phyloP scores from a whole-genome alignment of 2,888 invertebrate genomes.

The Diarsia mendica region DNA sequence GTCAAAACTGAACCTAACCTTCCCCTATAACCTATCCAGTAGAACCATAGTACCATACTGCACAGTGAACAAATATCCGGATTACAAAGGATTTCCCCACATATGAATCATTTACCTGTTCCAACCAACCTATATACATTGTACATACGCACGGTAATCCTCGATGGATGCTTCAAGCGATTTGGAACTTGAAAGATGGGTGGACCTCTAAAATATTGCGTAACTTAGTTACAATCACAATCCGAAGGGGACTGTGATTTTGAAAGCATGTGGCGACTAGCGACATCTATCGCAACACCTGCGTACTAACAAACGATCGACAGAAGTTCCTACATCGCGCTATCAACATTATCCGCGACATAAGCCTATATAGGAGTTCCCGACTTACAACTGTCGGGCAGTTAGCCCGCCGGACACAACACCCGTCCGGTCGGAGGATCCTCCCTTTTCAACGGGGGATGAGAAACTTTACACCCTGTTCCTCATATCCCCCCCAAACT shows the following conservation, averaged over 20 bases:
- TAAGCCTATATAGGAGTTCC: too few relatives aligned
- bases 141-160: slow-evolving; percentile 56
- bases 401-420: too few relatives aligned
- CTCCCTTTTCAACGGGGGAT: too few relatives aligned
- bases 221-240: not conserved
- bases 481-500: too few relatives aligned
- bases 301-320: too few relatives aligned
- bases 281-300: too few relatives aligned
- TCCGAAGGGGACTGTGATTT: not conserved
- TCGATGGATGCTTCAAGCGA: slow-evolving; percentile 52
- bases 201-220: not conserved
- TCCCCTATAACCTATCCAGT: slow-evolving; percentile 12
- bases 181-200: slow-evolving; percentile 54
- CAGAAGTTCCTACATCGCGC: too few relatives aligned
- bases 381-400: too few relatives aligned
- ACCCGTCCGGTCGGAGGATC: too few relatives aligned
- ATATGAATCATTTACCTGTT: slow-evolving; percentile 76
- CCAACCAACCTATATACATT: slow-evolving; percentile 23
- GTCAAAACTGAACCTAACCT: slow-evolving; percentile 11
- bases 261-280: too few relatives aligned
- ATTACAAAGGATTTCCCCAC: slow-evolving; percentile 74
- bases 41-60: slow-evolving; percentile 36
- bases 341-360: too few relatives aligned
- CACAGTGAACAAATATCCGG: slow-evolving; percentile 74
- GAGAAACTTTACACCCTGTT: too few relatives aligned